These are phyloP conservation scores for Coronaproctus castanopsis DNA, from an alignment of 2,888 invertebrate species.

Conservation along the genomic window DNA sequence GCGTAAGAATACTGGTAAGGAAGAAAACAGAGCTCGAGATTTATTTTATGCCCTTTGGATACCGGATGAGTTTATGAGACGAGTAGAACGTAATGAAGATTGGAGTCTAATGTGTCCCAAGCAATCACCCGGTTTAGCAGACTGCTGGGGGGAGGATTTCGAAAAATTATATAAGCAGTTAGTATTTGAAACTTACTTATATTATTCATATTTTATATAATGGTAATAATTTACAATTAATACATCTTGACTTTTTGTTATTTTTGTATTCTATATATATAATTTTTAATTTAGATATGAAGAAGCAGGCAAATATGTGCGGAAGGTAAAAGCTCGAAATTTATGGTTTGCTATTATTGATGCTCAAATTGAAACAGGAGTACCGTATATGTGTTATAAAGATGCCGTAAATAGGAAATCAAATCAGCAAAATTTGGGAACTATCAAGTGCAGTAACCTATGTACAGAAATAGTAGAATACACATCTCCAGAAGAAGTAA, in stretches of 20 bases:
- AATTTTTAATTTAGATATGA: constrained; percentile 42
- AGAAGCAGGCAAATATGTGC: constrained; percentile 43
- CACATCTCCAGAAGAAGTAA: constrained; percentile 64
- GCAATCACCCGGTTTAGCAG: constrained; percentile 70
- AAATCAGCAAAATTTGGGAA: constrained; percentile 94
- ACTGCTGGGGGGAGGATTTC: constrained; percentile 90
- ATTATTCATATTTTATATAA: not conserved
- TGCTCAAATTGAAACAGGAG: constrained; percentile 92
- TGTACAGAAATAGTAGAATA: constrained; percentile 97
- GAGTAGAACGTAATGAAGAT: constrained; percentile 58
- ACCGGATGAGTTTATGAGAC: constrained; percentile 92
- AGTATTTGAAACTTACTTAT: constrained; percentile 8
- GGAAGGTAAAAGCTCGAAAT: constrained; percentile 56
- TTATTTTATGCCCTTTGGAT: constrained; percentile 95
- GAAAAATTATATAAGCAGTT: constrained; percentile 60
- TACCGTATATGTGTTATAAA: constrained; percentile 91
- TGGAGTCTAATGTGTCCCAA: constrained; percentile 98
- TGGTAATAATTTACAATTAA: not conserved
- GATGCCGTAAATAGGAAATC: constrained; percentile 93
- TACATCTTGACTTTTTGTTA: not conserved
- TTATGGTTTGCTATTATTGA: constrained; percentile 88
- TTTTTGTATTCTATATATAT: not conserved
- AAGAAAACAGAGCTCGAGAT: constrained; percentile 83
- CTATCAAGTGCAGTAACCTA: constrained; percentile 92
- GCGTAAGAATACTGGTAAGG: constrained; percentile 88